Conservation (phyloP, 2,888 invertebrate species). For the Gryllus longicercus region DNA sequence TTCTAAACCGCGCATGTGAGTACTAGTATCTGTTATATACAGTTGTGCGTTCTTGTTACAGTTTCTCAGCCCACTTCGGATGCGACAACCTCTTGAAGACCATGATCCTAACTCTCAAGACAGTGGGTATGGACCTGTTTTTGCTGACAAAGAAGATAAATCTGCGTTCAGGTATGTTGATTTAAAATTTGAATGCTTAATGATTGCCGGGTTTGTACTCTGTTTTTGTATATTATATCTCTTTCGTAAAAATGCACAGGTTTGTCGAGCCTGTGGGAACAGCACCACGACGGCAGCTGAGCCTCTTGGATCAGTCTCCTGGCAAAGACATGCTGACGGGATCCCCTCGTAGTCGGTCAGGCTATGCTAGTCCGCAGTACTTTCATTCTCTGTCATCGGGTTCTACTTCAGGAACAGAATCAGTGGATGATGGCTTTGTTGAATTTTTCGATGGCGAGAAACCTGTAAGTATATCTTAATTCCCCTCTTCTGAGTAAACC, state of each 20-base stretch:
- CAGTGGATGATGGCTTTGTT: conserved; percentile 63
- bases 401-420: conserved; percentile 50
- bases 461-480: conserved; percentile 39
- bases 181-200: conserved; percentile 37
- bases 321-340: conserved; percentile 39
- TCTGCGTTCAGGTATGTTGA: conserved; percentile 38
- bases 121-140: conserved; percentile 55
- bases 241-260: conserved; percentile 40
- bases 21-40: too few relatives aligned
- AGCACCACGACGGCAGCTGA: conserved; percentile 44
- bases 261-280: conserved; percentile 49
- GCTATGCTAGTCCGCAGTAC: conserved; percentile 40
- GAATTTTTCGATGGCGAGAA: conserved; percentile 61
- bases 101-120: conserved; percentile 57
- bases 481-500: neutral
- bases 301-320: conserved; percentile 36
- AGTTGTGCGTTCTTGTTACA: neutral
- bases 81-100: conserved; percentile 50
- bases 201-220: neutral
- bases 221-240: neutral
- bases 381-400: conserved; percentile 54
- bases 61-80: neutral
- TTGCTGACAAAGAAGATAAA: conserved; percentile 42
- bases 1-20: too few relatives aligned
- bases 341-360: conserved; percentile 20